Percentiles rank a stretch among this genome's conserved stretches.
Conservation (phyloP, 2,888 invertebrate species). For the Hydrotaea cyrtoneurina region DNA sequence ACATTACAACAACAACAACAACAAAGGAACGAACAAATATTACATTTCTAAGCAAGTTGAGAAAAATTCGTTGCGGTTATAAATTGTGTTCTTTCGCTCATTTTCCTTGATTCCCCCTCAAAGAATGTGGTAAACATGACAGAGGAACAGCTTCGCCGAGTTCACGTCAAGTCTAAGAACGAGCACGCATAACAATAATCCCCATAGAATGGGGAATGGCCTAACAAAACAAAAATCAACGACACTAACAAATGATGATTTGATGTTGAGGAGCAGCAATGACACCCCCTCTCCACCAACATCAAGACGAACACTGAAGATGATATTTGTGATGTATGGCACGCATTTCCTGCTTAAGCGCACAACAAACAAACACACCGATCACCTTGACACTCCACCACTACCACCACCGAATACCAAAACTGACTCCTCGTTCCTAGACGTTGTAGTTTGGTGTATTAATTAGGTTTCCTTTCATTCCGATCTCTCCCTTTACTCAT, state of each 20-base stretch:
- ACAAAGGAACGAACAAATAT: not conserved
- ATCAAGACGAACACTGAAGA: not conserved
- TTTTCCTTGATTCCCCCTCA: constrained; percentile 12
- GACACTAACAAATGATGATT: constrained; percentile 66
- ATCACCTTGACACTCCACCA: not conserved
- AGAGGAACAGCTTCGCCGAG: constrained; percentile 37
- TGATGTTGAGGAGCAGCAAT: constrained; percentile 19
- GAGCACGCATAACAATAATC: constrained; percentile 2
- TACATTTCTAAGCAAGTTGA: constrained; percentile 14
- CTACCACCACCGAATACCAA: not conserved
- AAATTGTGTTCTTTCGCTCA: constrained; percentile 62
- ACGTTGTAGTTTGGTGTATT: constrained; percentile 27
- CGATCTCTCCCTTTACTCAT: not conserved
- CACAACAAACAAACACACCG: constrained; percentile 9
- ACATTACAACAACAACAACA: not conserved
- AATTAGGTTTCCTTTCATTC: constrained; percentile 32
- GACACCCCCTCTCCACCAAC: not conserved
- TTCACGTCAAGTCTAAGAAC: constrained; percentile 51
- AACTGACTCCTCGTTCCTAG: not conserved
- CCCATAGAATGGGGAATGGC: constrained; percentile 7
- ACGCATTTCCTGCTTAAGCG: constrained; percentile 67
- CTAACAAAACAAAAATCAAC: constrained; percentile 39
- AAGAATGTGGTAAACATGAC: constrained; percentile 22
- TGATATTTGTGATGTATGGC: constrained; percentile 64
- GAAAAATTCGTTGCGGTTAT: constrained; percentile 70